Evolutionary conservation across 2,113 vertebrate species (phyloP).

Genomic region (Lutjanus erythropterus): DNA sequence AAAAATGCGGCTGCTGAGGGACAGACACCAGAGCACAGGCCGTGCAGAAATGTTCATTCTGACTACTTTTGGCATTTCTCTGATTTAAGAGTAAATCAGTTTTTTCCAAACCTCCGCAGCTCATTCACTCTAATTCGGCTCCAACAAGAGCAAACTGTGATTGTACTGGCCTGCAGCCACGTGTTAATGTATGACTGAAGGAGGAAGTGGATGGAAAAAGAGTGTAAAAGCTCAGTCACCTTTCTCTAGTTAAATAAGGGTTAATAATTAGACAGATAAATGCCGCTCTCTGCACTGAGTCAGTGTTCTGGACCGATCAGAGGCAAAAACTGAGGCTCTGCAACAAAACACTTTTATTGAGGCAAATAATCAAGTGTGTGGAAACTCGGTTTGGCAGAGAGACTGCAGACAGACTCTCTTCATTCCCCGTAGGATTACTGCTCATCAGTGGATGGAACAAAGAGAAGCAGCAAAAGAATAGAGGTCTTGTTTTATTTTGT

Average conservation of each 20-base stretch:
- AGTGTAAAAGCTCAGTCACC: slow-evolving; percentile 25
- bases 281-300: neutral
- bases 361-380: neutral
- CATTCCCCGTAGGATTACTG: neutral
- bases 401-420: slow-evolving; percentile 4
- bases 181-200: slow-evolving; percentile 16
- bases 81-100: neutral
- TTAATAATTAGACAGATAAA: slow-evolving; percentile 63
- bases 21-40: too few relatives aligned
- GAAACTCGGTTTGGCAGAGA: slow-evolving; percentile 20
- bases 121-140: slow-evolving; percentile 1
- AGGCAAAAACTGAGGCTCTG: neutral
- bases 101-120: neutral
- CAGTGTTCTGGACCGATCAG: neutral
- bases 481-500: slow-evolving; percentile 2
- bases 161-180: slow-evolving; percentile 16
- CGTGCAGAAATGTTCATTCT: neutral
- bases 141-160: neutral
- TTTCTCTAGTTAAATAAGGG: slow-evolving; percentile 50
- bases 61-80: neutral
- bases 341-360: slow-evolving; percentile 1
- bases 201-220: slow-evolving; percentile 11
- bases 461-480: neutral
- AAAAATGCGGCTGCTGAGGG: too few relatives aligned
- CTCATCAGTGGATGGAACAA: slow-evolving; percentile 16